Base-by-base conservation (phyloP, 2,113 vertebrate species). In the Empidonax alnorum region DNA sequence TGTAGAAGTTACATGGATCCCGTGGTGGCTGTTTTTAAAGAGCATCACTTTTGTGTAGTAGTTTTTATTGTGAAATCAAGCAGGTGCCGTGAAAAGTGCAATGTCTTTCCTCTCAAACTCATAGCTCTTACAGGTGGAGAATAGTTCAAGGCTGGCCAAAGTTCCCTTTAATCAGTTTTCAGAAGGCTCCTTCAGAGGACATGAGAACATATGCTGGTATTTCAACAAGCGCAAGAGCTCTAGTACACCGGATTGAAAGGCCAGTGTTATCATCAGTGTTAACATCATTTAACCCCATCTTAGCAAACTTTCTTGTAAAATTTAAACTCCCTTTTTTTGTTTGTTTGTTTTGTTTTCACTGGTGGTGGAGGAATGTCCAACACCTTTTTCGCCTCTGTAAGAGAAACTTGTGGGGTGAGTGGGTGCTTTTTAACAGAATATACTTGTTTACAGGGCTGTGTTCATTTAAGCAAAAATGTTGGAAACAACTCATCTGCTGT, bases 61-160 rank as follows among this genome's bases (percentile, higher is more conserved):
- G 17, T 78, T 94, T 73, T 68, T 75, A 42, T 61, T 75, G 80
- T 89, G 79, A 83, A 93, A 78, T 93, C 82, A 49, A 88, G 80
- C 68, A 74, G 68, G 61, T 86, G 83, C 73, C 21, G 6, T 0
- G 0, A 78, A 62, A 93, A 96, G 59, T 42, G 16, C 46, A 59
- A 84, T 78, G 41, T 81, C 56, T 84, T 62, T 46, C 0, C 0
- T 69, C 35, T 63, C 50, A 22, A 46, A 33, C 25, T 85, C 3
- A 3, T 35, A 55, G 8, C 84, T 90, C 4, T 67, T 74, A 8
- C 31, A 47, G 52, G 20, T 33, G 86, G 75, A 59, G 72, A 74
- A 50, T 27, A 87, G 89, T 59, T 90, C 79, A 92, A 62, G 78
- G 71, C 65, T 93, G 89, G 52, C 56, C 93, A 90, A 90, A 94